phyloP scores from a whole-genome alignment of 2,113 vertebrate genomes.

The Microtus richardsoni region DNA sequence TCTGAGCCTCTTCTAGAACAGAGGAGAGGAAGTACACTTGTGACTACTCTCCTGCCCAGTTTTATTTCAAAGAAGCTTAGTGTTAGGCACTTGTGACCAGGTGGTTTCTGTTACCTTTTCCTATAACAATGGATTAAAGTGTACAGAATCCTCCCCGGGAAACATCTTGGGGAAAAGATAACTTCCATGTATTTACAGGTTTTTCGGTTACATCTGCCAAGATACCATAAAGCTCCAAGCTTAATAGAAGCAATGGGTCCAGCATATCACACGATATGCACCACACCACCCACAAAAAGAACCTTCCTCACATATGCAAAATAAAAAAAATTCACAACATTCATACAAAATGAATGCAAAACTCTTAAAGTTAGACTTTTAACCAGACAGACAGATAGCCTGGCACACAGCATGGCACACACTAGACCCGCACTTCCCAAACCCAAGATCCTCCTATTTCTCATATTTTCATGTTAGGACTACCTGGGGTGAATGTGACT shows the following conservation, averaged over 20 bases:
- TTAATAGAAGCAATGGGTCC: not conserved
- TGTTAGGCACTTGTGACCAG: not conserved
- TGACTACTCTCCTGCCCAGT: not conserved
- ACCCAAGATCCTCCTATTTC: not conserved
- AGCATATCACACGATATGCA: not conserved
- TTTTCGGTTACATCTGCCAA: conserved; percentile 36
- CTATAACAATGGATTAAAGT: not conserved
- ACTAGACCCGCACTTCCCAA: not conserved
- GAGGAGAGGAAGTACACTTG: not conserved
- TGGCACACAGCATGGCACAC: not conserved
- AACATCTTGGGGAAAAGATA: not conserved
- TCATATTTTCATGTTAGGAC: not conserved
- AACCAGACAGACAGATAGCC: not conserved
- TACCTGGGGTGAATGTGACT: not conserved
- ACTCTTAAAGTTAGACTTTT: not conserved
- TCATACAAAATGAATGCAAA: not conserved
- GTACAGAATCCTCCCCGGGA: not conserved
- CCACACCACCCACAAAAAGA: not conserved
- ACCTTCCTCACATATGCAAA: conserved; percentile 43
- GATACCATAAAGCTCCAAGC: not conserved
- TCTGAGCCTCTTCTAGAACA: conserved; percentile 7
- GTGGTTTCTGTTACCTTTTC: not conserved
- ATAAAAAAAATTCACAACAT: not conserved
- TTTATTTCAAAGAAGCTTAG: not conserved
- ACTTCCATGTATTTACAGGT: not conserved